Percentiles rank a stretch among this genome's conserved stretches.
Evolutionary conservation across 2,888 invertebrate species (phyloP).

Genomic region (Zygothrica quintamaculata): DNA sequence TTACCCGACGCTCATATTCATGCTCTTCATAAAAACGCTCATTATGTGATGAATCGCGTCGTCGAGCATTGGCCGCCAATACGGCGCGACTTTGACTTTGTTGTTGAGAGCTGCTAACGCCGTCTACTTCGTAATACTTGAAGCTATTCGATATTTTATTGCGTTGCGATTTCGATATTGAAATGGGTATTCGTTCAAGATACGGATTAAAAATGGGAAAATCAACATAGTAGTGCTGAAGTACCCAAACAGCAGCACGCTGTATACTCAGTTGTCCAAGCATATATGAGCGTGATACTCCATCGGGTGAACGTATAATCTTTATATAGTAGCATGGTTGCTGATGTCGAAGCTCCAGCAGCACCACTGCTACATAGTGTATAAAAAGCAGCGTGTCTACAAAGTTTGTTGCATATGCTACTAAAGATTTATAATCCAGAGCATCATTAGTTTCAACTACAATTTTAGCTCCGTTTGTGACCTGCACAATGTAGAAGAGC

Average conservation of each 20-base stretch:
- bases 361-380: conserved; percentile 96
- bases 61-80: conserved; percentile 91
- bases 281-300: conserved; percentile 94
- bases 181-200: conserved; percentile 94
- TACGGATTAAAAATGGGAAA: conserved; percentile 99
- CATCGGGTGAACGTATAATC: conserved; percentile 97
- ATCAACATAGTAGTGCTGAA: conserved; percentile 97
- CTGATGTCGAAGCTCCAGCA: conserved; percentile 96
- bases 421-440: conserved; percentile 93
- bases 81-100: conserved; percentile 90
- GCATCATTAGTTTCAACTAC: conserved; percentile 91
- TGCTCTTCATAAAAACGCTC: conserved; percentile 99
- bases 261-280: conserved; percentile 97
- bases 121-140: conserved; percentile 99
- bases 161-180: conserved; percentile 91
- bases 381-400: conserved; percentile 97
- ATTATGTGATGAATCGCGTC: conserved; percentile 96
- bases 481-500: conserved; percentile 98
- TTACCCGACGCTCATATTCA: conserved; percentile 96
- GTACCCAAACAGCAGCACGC: conserved; percentile 96
- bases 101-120: conserved; percentile 88
- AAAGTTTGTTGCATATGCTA: conserved; percentile 96
- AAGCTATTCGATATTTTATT: conserved; percentile 92
- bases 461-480: conserved; percentile 91
- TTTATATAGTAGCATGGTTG: conserved; percentile 95